Evolutionary conservation across 2,797 vertebrate species (phyloP), one percentile per base, ranked within the genome.

Genomic region (Sebastes minor): DNA sequence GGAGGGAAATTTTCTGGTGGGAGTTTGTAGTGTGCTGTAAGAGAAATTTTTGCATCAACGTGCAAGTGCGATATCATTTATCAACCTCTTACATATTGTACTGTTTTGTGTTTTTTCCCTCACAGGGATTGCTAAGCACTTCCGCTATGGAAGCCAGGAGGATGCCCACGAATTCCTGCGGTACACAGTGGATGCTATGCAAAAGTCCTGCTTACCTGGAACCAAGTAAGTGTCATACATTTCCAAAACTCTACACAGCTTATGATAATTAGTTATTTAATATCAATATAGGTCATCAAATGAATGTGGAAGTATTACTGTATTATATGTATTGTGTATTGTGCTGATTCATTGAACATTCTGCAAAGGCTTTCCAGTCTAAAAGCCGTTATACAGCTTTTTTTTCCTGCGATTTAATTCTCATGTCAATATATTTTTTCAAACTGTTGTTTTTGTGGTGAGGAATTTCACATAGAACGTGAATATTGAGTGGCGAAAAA

Each of bases 131-230:
- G 98, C 97, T 80, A 97, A 97, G 92, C 98, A 99, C 93, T 99
- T 99, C 86, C 97, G 96, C 85, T 98, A 96, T 84, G 98, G 99
- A 79, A 98, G 96, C 91, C 99, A 99, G 86, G 99, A 99, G 92
- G 99, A 99, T 74, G 98, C 99, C 2, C 99, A 99, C 30, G 99
- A 99, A 88, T 99, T 99, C 87, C 95, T 99, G 85, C 96, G 97
- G 28, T 99, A 98, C 92, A 99, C 97, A 38, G 96, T 99, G 75
- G 98, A 99, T 84, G 98, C 98, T 95, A 97, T 99, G 97, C 99
- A 99, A 95, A 98, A 98, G 95, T 97, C 97, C 66, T 99, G 99
- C 88, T 95, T 99, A 87, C 97, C 97, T 87, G 97, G 97, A 91
- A 96, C 96, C 90, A 98, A 97, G 99, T 99, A 92, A 93, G 97